Base-by-base conservation (phyloP, 2,113 vertebrate genomes). In the Mesitornis unicolor region DNA sequence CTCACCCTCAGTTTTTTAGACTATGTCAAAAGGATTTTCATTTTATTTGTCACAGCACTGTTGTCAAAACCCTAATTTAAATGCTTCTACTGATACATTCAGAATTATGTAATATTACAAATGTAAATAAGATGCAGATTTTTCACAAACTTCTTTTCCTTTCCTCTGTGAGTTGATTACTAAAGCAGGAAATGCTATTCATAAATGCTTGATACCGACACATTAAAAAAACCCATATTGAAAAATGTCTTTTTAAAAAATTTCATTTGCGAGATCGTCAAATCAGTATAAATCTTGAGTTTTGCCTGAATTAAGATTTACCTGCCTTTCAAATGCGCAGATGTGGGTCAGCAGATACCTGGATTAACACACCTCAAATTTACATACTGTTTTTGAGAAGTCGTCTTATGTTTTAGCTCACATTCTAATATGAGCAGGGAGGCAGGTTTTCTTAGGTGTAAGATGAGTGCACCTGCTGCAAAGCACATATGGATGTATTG, bases 41-140 rank as follows among this genome's bases (percentile, higher is more conserved):
- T 75, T 82, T 65, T 19, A 24, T 91, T 94, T 75, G 35, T 26
- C 54, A 64, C 13, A 87, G 61, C 11, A 71, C 6, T 88, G 28
- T 94, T 95, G 90, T 83, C 40, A 84, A 76, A 94, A n/a, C 16
- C 18, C 54, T 81, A 35, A 48, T 94, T 91, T 87, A 93, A 90
- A 91, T 92, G 33, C 79, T 87, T 87, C 89, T 82, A 81, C 70
- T 65, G 61, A 84, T 48, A 82, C 38, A 63, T 93, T 96, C 89
- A 67, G 59, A 91, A 95, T 67, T 87, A 74, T 36, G 78, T 88
- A 84, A 80, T 69, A 84, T 96, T 95, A 89, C 40, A 74, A 53
- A 96, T 93, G 79, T 70, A 96, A 94, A 93, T 95, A 74, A 93
- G 78, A 81, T 95, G 60, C 61, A 89, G 67, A 84, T 95, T 93